Evolutionary conservation across 92 coral and sea anemone species (phyloP).

Genomic region (Nematostella vectensis): DNA sequence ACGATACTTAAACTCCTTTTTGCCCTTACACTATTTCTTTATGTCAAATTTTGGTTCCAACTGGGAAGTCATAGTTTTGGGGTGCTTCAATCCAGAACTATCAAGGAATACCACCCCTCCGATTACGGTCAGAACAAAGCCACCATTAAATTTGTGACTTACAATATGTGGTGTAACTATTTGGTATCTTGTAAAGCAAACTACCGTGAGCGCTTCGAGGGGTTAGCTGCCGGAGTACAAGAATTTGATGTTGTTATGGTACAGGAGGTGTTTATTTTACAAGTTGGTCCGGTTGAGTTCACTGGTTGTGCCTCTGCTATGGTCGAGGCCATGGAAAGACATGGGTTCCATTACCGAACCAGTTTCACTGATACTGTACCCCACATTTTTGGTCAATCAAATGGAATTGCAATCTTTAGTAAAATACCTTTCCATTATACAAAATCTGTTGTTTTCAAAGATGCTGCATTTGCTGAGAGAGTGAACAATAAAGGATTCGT

Average conservation of each 20-base stretch:
- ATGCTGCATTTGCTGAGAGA: conserved; percentile 18
- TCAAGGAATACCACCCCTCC: background rate
- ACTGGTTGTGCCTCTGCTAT: conserved; percentile 39
- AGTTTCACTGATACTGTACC: conserved; percentile 43
- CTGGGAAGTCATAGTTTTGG: background rate
- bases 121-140: background rate
- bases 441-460: conserved; percentile 18
- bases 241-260: conserved; percentile 44
- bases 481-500: conserved; percentile 59
- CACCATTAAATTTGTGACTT: conserved; percentile 37
- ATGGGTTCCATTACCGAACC: conserved; percentile 46
- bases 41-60: background rate
- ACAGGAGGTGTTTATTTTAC: conserved; percentile 60
- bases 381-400: conserved; percentile 38
- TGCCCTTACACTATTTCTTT: background rate
- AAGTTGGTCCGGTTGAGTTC: conserved; percentile 46
- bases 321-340: conserved; percentile 36
- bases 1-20: background rate
- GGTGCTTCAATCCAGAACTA: background rate
- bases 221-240: conserved; percentile 49
- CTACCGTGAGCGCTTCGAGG: conserved; percentile 36
- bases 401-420: conserved; percentile 64
- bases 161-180: conserved; percentile 58
- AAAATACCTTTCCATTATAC: conserved; percentile 36
- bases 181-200: conserved; percentile 8